Base-by-base conservation (phyloP, 2,113 vertebrate genomes). In the Connochaetes taurinus region DNA sequence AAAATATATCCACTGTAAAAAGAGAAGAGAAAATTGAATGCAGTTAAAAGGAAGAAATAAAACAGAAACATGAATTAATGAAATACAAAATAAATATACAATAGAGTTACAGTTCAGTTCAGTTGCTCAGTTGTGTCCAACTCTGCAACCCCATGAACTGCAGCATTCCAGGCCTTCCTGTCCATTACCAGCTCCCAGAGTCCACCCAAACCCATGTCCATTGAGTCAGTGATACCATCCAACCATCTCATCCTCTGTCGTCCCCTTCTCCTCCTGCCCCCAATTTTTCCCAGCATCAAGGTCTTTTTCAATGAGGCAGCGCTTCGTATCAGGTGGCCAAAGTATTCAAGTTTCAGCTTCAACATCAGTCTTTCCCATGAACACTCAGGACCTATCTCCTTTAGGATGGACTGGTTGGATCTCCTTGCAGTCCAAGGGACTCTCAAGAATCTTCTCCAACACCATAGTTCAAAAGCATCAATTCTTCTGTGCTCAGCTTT, bases 341-440 rank as follows among this genome's bases (percentile, higher is more conserved):
- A 64, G 33, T 64, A 17, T 17, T 64, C 3, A 4, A n/a, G 33
- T 64, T 64, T 64, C 33, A 64, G 33, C 62, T 64, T 64, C 33
- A 64, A 19, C 62, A n/a, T 64, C 7, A 19, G 33, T n/a, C 33
- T 33, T n/a, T n/a, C 62, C 62, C n/a, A 4, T 19, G 33, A 19
- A 64, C 0, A n/a, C 62, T 7, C 62, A 9, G 33, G 33, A n/a
- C 62, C 0, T 0, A 64, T n/a, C 15, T 64, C 62, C 62, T 64
- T 64, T 64, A 64, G 62, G 15, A 64, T n/a, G 31, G 15, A 64
- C 14, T 64, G 6, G 31, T 33, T 64, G 62, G 31, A 64, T 64
- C 31, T 64, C 62, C 31, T 64, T 64, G 15, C 31, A 4, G 62
- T 64, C 3, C 7, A 64, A 64, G 31, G 62, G 0, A 64, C 15